Evolutionary conservation across 2,113 vertebrate species (phyloP), one percentile per base, ranked within the genome.

Genomic region (Hystrix brachyura): DNA sequence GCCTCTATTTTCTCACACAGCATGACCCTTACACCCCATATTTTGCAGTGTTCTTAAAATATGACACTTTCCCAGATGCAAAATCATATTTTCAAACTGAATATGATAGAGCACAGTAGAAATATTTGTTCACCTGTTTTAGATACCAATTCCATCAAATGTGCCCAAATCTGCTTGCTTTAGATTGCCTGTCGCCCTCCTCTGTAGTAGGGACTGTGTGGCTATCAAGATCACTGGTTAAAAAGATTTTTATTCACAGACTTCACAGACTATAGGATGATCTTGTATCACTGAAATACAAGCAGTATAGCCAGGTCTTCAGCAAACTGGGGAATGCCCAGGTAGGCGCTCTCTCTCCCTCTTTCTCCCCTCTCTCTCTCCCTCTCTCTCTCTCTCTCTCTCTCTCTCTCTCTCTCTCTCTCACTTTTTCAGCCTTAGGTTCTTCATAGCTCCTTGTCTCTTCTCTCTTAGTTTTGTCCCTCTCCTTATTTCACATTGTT

Each of bases 41-140:
- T 71, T 69, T 46, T 48, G 32, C n/a, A 69, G 13, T 7, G 4
- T 51, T 93, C 85, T 93, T 74, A 93, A 84, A 64, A 74, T 64
- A 29, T 2, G 38, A 46, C 25, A 29, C 59, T 17, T 67, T 69
- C 34, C 43, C 32, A 34, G 55, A 18, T 53, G 15, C 12, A 67
- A 89, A 87, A 32, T 27, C 17, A 55, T 51, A 34, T 57, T 95
- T n/a, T 19, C 12, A 0, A 29, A 71, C 53, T 87, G 72, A 91
- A 84, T 23, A 57, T 34, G 59, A 91, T 23, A 64, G 69, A 88
- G 46, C 13, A 79, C 43, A 48, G 74, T 3, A 38, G 57, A 88
- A 76, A 43, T 43, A 57, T 72, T 55, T 32, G 7, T 18, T 71
- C 10, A 3, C 46, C 72, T n/a, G 32, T 17, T 46, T 67, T 9